These are phyloP conservation scores for Orchesellides sinensis DNA, from an alignment of 2,888 invertebrate genomes.

Conservation along the genomic window DNA sequence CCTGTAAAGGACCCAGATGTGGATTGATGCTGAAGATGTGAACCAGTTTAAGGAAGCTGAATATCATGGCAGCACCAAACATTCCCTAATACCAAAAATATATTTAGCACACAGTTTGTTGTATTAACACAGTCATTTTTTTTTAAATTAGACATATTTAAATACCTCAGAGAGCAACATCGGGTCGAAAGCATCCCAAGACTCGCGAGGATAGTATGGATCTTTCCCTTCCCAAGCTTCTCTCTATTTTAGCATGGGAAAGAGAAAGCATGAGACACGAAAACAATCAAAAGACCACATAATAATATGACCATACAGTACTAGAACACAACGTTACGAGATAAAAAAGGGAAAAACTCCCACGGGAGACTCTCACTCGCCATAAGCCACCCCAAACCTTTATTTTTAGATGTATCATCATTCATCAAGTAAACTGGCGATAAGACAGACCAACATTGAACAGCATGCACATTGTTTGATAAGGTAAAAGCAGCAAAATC, in stretches of 20 bases:
- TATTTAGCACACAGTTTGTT: not conserved
- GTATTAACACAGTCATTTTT: not conserved
- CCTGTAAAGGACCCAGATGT: conserved; percentile 93
- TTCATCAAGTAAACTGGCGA: too few species aligned
- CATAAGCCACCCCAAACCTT: too few species aligned
- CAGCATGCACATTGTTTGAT: too few species aligned
- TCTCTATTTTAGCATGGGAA: conserved; percentile 70
- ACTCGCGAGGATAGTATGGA: conserved; percentile 87
- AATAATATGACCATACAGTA: too few species aligned
- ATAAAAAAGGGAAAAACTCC: too few species aligned
- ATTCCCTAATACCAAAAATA: conserved; percentile 80
- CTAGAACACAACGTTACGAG: too few species aligned
- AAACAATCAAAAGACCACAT: too few species aligned
- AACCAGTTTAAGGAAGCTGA: conserved; percentile 93
- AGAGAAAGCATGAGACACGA: conserved; percentile 1
- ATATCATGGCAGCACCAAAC: conserved; percentile 96
- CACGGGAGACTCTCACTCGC: too few species aligned
- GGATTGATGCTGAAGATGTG: conserved; percentile 96
- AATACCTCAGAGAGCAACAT: conserved; percentile 88
- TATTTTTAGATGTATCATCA: too few species aligned
- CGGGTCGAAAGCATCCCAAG: conserved; percentile 96
- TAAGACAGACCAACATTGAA: too few species aligned
- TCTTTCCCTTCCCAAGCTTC: conserved; percentile 81
- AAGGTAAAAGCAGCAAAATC: too few species aligned
- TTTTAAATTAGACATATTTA: not conserved